These are phyloP conservation scores for Charanyca ferruginea DNA, from an alignment of 2,888 invertebrate species.

Conservation along the genomic window DNA sequence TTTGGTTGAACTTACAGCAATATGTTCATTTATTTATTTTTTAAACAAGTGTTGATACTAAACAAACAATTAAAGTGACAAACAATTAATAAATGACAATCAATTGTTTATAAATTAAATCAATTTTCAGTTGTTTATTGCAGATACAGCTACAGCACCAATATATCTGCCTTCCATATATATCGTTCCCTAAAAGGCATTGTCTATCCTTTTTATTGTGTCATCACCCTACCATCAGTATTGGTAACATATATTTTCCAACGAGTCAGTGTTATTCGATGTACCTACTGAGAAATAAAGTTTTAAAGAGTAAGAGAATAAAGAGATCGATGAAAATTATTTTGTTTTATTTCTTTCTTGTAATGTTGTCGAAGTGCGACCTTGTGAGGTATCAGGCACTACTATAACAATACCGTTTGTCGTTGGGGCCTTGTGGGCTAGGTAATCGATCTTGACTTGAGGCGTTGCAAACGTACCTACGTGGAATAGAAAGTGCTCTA, in stretches of 20 bases:
- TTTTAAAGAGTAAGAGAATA: slow-evolving; percentile 73
- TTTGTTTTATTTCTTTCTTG: slow-evolving; percentile 60
- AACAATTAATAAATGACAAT: slow-evolving; percentile 19
- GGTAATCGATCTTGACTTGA: not conserved
- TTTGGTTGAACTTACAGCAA: slow-evolving; percentile 40
- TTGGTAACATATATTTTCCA: slow-evolving; percentile 61
- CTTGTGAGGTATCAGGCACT: slow-evolving; percentile 20
- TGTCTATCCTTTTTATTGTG: slow-evolving; percentile 28
- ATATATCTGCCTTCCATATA: slow-evolving; percentile 29
- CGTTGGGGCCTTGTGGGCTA: not conserved
- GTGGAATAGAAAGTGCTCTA: not conserved
- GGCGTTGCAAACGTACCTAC: not conserved
- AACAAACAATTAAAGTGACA: slow-evolving; percentile 29
- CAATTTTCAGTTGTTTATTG: slow-evolving; percentile 31
- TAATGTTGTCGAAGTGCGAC: not conserved
- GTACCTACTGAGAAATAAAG: slow-evolving; percentile 66
- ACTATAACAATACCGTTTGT: not conserved
- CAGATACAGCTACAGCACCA: slow-evolving; percentile 23
- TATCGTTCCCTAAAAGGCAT: slow-evolving; percentile 27
- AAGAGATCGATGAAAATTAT: slow-evolving; percentile 68
- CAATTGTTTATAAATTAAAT: slow-evolving; percentile 32
- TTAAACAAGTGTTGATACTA: slow-evolving; percentile 42
- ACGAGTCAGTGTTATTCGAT: slow-evolving; percentile 68
- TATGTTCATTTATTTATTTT: slow-evolving; percentile 51
- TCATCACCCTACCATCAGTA: slow-evolving; percentile 47